Evolutionary conservation across 2,113 vertebrate species (phyloP), one percentile per base, ranked within the genome.

Genomic region (Pelusios castaneus): DNA sequence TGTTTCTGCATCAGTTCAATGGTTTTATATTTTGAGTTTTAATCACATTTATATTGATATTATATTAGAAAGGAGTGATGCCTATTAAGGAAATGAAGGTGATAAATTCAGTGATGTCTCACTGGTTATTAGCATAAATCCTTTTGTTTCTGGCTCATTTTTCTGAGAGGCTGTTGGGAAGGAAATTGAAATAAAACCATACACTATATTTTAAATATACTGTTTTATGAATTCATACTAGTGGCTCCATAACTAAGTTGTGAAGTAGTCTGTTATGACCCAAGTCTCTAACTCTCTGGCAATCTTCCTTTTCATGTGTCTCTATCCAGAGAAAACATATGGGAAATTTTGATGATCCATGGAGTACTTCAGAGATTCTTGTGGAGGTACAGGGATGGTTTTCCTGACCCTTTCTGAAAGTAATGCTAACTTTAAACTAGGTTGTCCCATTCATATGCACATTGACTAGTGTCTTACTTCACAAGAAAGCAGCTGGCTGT

Each of bases 41-140:
- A 52, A 92, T 93, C 84, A 76, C 19, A 63, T 86, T 94, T 78
- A n/a, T 83, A 91, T 16, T 70, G 84, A 88, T 38, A 80, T 85
- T 94, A 84, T 93, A 84, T 93, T 94, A 89, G 85, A 85, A 82
- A 93, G 80, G 19, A 14, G 38, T 92, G n/a, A 85, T 88, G 82
- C 80, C 60, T 70, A 94, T 92, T 67, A 86, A 93, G 93, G 84
- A 94, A 95, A 94, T 90, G 78, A 84, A 95, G 82, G 82, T 95
- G 89, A 97, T 95, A 88, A 97, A 94, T 90, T 93, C 82, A 82
- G n/a, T 56, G 76, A 79, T 43, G 82, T 77, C 80, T 94, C 84
- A 55, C 47, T 88, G 78, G 96, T 95, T 96, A 92, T 96, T 96
- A 95, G 89, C 82, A 52, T 27, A 87, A 79, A 78, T 76, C 38